phyloP scores from a whole-genome alignment of 2,888 invertebrate species.

The Myopa testacea region DNA sequence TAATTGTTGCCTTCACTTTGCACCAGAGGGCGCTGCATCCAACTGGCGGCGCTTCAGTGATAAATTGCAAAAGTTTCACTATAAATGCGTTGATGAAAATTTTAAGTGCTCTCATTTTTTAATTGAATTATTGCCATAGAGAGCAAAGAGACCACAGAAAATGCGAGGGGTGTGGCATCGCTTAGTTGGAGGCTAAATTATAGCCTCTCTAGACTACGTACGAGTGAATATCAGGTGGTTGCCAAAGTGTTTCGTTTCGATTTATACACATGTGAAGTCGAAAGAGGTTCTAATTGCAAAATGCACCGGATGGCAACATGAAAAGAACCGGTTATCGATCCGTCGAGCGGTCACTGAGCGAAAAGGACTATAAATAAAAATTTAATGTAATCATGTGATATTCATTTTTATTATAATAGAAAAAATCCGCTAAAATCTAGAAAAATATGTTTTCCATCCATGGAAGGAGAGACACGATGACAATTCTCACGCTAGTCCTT shows the following conservation, averaged over 20 bases:
- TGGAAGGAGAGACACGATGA: too few species aligned
- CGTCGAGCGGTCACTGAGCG: too few species aligned
- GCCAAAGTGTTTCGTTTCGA: background rate
- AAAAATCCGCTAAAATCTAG: too few species aligned
- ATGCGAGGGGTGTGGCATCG: background rate
- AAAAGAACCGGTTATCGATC: too few species aligned
- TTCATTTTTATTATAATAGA: too few species aligned
- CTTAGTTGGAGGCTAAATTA: slow-evolving; percentile 19
- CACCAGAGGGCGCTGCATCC: slow-evolving; percentile 33
- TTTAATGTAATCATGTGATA: too few species aligned
- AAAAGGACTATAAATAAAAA: too few species aligned
- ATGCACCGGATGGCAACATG: too few species aligned
- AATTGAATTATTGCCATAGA: slow-evolving; percentile 24
- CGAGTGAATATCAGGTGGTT: background rate
- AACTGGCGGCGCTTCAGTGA: slow-evolving; percentile 24
- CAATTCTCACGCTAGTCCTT: too few species aligned
- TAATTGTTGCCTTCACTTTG: slow-evolving; percentile 58
- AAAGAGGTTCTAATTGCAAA: too few species aligned
- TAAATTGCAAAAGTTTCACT: slow-evolving; percentile 37
- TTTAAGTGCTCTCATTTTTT: slow-evolving; percentile 43
- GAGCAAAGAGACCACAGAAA: background rate
- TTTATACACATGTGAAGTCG: slow-evolving; percentile 22
- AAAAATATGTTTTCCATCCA: too few species aligned
- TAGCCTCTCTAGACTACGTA: slow-evolving; percentile 2
- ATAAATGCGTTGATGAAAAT: slow-evolving; percentile 44